Evolutionary conservation across 1,140 invertebrate species (phyloP), one percentile per base, ranked within the genome.

Genomic region (Drosophila oshimai): DNA sequence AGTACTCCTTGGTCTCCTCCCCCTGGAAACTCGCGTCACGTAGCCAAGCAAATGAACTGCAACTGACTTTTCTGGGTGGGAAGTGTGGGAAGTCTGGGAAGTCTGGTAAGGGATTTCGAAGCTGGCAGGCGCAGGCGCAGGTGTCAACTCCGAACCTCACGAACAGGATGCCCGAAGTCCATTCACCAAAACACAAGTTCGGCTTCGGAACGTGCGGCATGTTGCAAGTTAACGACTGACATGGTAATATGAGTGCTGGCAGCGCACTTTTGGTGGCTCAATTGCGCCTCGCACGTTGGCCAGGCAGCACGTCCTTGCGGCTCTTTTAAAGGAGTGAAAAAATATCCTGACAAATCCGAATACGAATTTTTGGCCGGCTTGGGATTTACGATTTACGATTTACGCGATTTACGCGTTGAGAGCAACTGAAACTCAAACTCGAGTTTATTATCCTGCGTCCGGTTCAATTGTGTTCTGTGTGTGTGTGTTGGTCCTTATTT

Each of bases 261-360:
- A 54, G 36, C 39, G 60, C 39, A 20, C n/a, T n/a, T 13, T 39
- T 64, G 65, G 12, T 60, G 67, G 26, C 67, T 81, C 77, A 81
- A 76, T 76, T 61, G 77, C 77, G 77, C 60, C 73, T 81, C 42
- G 77, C 77, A 67, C 67, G 73, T 73, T 72, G 77, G 77, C 72
- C 60, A 57, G 54, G 72, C 72, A 64, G 70, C 77, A 76, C 57
- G 67, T 81, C 54, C 62, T 46, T 15, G 24, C 36, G 55, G 15
- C n/a, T 5, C 26, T 17, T 6, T 17, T 6, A 6, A 2, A 10
- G 4, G 13, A 6, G n/a, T 12, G 37, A 2, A 5, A 9, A 37
- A n/a, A n/a, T n/a, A n/a, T n/a, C n/a, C n/a, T n/a, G n/a, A n/a
- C n/a, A n/a, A n/a, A n/a, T n/a, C 17, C 53, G 7, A 22, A 24